These are phyloP conservation scores for Panurus biarmicus DNA, from an alignment of 2,113 vertebrate species.

Conservation along the genomic window DNA sequence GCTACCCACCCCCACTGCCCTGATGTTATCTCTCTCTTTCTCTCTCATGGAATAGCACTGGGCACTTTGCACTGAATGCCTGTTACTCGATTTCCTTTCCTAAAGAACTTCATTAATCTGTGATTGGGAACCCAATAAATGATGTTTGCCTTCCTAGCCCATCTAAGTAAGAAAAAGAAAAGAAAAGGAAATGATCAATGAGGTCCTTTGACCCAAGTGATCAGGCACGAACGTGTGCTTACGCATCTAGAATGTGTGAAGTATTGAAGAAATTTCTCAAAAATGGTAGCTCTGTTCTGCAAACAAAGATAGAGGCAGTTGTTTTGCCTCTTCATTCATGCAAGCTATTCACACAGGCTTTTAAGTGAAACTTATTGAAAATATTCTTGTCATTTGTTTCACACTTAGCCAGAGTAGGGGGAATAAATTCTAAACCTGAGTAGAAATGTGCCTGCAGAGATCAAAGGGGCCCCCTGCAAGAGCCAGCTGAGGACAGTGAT, in stretches of 20 bases:
- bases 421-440: background rate
- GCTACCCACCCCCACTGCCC: background rate
- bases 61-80: background rate
- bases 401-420: rapidly evolving
- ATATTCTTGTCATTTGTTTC: background rate
- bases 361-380: background rate
- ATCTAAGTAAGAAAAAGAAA: background rate
- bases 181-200: background rate
- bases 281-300: background rate
- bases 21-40: background rate
- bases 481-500: background rate
- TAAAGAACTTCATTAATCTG: background rate
- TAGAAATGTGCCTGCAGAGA: background rate
- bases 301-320: background rate
- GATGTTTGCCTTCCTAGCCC: background rate
- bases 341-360: background rate
- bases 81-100: background rate
- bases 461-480: background rate
- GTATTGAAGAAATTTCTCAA: background rate
- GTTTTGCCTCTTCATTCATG: background rate
- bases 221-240: background rate
- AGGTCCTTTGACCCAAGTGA: background rate
- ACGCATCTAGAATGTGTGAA: background rate
- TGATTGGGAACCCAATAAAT: background rate
- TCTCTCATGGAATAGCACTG: background rate